phyloP scores from a whole-genome alignment of 2,797 vertebrate species.

The Steatocranus sp. region DNA sequence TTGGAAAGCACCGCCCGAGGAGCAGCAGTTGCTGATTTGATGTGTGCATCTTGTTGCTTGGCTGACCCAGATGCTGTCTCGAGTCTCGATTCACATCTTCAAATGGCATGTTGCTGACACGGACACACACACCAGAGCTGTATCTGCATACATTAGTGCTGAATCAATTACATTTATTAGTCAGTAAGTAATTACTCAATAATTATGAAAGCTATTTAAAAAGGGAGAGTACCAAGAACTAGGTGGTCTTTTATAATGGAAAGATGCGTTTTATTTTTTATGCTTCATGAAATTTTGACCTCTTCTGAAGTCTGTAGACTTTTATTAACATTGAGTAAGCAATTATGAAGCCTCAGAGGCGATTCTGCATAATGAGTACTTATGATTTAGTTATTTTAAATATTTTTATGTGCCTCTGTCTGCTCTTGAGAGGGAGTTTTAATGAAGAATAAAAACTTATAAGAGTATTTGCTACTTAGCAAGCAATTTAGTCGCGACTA shows the following conservation, averaged over 20 bases:
- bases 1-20: conserved; percentile 24
- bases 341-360: neutral
- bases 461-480: neutral
- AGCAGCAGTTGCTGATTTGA: conserved; percentile 25
- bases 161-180: neutral
- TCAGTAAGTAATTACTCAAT: neutral
- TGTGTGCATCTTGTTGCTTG: conserved; percentile 2
- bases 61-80: conserved; percentile 31
- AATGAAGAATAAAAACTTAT: neutral
- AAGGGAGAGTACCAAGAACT: neutral
- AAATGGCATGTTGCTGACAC: neutral
- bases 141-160: neutral
- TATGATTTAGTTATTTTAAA: neutral
- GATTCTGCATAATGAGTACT: neutral
- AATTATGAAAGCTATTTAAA: neutral
- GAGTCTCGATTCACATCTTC: neutral
- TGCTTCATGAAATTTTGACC: neutral
- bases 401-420: neutral
- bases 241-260: neutral
- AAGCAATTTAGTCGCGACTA: neutral
- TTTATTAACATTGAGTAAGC: neutral
- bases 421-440: neutral
- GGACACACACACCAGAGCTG: neutral
- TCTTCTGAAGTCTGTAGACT: neutral
- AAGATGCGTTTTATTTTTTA: neutral